Conservation (phyloP, 2,888 invertebrate species). For the Galerucella calmariensis region DNA sequence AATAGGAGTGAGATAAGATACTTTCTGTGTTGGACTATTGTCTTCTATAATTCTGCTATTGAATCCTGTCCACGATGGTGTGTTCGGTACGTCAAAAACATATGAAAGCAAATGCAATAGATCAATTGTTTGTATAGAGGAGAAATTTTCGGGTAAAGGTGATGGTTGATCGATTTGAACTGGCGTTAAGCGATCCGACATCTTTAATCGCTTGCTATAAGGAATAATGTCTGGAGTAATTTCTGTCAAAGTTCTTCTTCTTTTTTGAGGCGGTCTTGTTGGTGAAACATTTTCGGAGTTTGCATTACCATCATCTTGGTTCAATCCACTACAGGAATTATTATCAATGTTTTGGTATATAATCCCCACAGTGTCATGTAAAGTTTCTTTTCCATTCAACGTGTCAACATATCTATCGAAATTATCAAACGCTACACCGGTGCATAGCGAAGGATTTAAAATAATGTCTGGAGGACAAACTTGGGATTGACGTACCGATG, state of each 20-base stretch:
- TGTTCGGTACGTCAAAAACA: slow-evolving; percentile 45
- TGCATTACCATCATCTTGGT: slow-evolving; percentile 4
- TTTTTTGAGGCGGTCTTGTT: slow-evolving; percentile 32
- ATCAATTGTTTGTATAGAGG: slow-evolving; percentile 36
- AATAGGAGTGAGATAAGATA: slow-evolving; percentile 53
- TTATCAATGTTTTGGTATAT: slow-evolving; percentile 43
- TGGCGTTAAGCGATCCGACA: slow-evolving; percentile 22
- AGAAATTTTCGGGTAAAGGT: neutral
- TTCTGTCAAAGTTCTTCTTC: slow-evolving; percentile 35
- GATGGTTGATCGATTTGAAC: slow-evolving; percentile 10
- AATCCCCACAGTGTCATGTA: too few relatives aligned
- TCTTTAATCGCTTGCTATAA: slow-evolving; percentile 27
- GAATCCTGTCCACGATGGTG: slow-evolving; percentile 54
- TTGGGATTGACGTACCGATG: slow-evolving; percentile 23
- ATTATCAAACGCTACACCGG: slow-evolving; percentile 48
- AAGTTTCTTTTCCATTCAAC: too few relatives aligned
- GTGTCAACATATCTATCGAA: slow-evolving; percentile 47
- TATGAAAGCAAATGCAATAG: slow-evolving; percentile 46
- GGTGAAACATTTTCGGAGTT: slow-evolving; percentile 17
- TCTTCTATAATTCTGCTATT: slow-evolving; percentile 49
- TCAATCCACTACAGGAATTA: slow-evolving; percentile 6
- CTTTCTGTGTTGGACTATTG: slow-evolving; percentile 45
- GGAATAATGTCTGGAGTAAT: slow-evolving; percentile 27
- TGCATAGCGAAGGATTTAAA: slow-evolving; percentile 45
- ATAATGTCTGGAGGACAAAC: slow-evolving; percentile 42